Conservation (phyloP, 2,797 vertebrate species). For the Rhinoraja longicauda region DNA sequence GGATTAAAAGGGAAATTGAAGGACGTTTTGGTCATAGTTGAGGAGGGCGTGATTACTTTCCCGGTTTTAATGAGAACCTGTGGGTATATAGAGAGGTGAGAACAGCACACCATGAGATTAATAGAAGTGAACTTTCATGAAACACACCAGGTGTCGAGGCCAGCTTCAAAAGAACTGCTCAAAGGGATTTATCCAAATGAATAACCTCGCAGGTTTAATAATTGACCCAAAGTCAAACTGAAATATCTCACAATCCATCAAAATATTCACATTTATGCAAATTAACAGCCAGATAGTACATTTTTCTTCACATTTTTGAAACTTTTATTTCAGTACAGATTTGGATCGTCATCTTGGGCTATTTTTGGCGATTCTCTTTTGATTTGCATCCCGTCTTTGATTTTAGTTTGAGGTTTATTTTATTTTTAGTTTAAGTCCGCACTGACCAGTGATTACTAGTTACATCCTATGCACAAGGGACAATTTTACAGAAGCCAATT, state of each 20-base stretch:
- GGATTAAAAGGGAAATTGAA: neutral
- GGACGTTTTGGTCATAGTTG: neutral
- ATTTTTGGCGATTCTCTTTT: neutral
- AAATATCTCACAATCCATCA: neutral
- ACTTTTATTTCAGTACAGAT: neutral
- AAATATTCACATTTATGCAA: neutral
- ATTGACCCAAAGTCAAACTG: neutral
- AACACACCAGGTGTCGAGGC: neutral
- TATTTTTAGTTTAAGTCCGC: no score
- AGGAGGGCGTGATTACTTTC: neutral
- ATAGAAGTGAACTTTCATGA: neutral
- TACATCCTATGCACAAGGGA: no score
- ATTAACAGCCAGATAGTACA: neutral
- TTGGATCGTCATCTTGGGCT: neutral
- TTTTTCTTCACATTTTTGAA: neutral
- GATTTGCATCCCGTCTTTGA: neutral
- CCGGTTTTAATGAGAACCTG: neutral
- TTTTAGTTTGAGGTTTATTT: no score
- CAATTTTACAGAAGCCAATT: no score
- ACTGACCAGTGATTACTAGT: no score
- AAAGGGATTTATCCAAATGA: neutral
- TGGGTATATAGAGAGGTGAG: neutral
- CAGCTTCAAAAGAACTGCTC: constrained; percentile 4
- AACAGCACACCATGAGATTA: neutral
- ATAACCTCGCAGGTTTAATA: neutral